Conservation (phyloP, 2,797 vertebrate genomes). For the Sitta carolinensis region DNA sequence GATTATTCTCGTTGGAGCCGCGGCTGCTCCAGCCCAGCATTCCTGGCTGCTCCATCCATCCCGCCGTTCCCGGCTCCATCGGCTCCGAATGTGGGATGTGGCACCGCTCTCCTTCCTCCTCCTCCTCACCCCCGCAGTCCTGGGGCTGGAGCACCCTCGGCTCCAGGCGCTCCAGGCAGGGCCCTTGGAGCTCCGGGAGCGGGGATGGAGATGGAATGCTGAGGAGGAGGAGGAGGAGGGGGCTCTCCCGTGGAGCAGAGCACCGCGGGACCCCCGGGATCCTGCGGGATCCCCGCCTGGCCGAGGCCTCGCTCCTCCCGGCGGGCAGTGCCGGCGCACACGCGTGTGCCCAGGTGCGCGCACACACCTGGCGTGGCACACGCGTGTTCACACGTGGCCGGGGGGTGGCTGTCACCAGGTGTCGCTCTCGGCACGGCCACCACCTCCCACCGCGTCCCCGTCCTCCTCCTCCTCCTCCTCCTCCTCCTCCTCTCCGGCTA, state of each 20-base stretch:
- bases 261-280: not conserved
- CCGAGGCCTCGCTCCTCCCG: rapidly evolving
- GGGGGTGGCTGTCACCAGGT: conserved; percentile 25
- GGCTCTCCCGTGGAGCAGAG: rapidly evolving
- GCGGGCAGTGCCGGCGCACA: not conserved
- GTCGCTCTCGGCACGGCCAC: conserved; percentile 46
- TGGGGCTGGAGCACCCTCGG: too few species aligned
- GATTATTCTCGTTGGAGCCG: not conserved
- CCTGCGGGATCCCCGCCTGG: rapidly evolving
- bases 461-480: not conserved
- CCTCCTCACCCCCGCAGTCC: not conserved
- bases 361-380: not conserved
- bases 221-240: not conserved
- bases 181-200: rapidly evolving
- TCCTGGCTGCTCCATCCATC: not conserved
- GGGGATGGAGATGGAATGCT: not conserved
- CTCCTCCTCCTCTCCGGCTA: not conserved
- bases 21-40: not conserved
- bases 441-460: not conserved
- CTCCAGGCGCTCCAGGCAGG: not conserved
- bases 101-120: not conserved
- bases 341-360: rapidly evolving
- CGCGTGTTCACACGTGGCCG: not conserved
- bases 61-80: not conserved
- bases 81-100: not conserved